These are phyloP conservation scores for Ophion ventricosus DNA, from an alignment of 2,888 invertebrate species.

Conservation along the genomic window DNA sequence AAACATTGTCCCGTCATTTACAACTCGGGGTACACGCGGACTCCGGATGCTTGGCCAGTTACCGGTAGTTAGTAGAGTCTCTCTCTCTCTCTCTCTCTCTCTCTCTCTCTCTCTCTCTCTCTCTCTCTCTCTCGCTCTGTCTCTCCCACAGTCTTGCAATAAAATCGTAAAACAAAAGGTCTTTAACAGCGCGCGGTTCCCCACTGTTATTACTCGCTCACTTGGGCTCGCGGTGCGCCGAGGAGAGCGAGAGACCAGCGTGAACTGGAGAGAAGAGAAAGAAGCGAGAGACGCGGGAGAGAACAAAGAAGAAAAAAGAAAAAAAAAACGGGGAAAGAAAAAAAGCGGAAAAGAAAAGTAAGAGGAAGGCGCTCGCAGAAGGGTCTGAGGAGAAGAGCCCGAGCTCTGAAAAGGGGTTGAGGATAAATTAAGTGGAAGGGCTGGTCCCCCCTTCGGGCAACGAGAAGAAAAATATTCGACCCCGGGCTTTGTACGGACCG, in stretches of 20 bases:
- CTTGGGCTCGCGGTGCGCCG: slow-evolving; percentile 27
- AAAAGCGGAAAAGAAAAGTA: slow-evolving; percentile 38
- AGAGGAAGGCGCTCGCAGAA: slow-evolving; percentile 30
- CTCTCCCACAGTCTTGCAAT: slow-evolving; percentile 40
- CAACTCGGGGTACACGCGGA: slow-evolving; percentile 19
- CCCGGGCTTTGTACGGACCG: slow-evolving; percentile 71
- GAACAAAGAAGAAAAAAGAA: slow-evolving; percentile 18
- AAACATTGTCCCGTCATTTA: slow-evolving; percentile 52
- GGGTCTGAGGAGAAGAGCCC: slow-evolving; percentile 51
- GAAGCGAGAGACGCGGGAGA: slow-evolving; percentile 15
- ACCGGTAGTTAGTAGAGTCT: slow-evolving; percentile 43
- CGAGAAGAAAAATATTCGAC: slow-evolving; percentile 74
- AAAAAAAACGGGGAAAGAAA: slow-evolving; percentile 16
- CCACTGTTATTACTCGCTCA: slow-evolving; percentile 64
- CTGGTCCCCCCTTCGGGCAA: slow-evolving; percentile 73
- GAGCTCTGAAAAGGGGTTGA: slow-evolving; percentile 69
- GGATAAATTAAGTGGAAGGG: slow-evolving; percentile 79
- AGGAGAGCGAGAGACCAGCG: slow-evolving; percentile 31
- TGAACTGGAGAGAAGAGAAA: slow-evolving; percentile 32
- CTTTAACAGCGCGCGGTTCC: slow-evolving; percentile 51
- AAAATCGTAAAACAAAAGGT: slow-evolving; percentile 66
- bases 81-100: background rate
- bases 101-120: too few relatives aligned
- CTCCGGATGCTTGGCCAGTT: slow-evolving; percentile 49
- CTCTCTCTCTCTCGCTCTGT: too few relatives aligned